Evolutionary conservation across 2,888 invertebrate species (phyloP), one percentile per base, ranked within the genome.

Genomic region (Caenorhabditis uteleia): DNA sequence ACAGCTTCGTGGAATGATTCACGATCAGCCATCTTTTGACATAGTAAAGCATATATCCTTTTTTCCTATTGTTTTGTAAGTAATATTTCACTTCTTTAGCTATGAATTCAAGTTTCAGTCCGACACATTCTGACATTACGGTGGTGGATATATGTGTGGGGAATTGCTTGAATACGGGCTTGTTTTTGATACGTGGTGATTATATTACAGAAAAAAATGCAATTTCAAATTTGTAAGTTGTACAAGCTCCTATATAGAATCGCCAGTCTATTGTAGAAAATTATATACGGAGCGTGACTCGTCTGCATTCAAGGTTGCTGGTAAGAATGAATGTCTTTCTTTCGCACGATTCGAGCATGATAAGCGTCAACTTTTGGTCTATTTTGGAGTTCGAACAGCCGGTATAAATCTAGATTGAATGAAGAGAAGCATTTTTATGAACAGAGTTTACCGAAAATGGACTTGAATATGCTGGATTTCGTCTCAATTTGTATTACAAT

Each of bases 301-400:
- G 14, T 10, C 34, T 5, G 59, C 47, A 1, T 67, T 53, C 47
- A 56, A 56, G 48, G 64, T 64, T 10, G 59, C 68, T 16, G 72
- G 67, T 7, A 45, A 10, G 26, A 68, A 68, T 21, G 25, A 31
- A 23, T 64, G 56, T n/a, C 53, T 68, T 14, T 75, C 74, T 2
- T 72, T 48, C 34, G 67, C 62, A 12, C 39, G 59, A 31, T 75
- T 75, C 23, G 74, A 75, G 44, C 75, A 76, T 42, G 75, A 76
- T 36, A 64, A 67, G 16, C 58, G 69, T 12, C 39, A 57, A 4
- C 25, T 74, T 6, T 31, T 53, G 6, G 38, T 74, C 20, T 72
- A 55, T 49, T 76, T 76, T 39, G 75, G 70, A n/a, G 50, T 70
- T 3, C 31, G 55, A 14, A 36, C 71, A 1, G 34, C 40, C 4